Base-by-base conservation (phyloP, 2,797 vertebrate species). In the Myotis myotis region DNA sequence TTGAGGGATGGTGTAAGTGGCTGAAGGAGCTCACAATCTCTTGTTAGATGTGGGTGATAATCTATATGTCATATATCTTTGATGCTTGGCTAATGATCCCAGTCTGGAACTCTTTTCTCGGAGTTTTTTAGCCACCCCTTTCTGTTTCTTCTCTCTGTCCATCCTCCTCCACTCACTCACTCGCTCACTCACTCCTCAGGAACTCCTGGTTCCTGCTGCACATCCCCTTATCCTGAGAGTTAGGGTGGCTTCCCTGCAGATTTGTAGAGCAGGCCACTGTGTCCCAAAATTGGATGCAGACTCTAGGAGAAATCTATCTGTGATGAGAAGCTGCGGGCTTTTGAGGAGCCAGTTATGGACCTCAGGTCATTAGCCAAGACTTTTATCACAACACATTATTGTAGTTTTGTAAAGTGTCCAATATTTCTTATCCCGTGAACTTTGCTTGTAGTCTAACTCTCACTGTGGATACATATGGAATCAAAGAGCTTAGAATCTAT, bases 321-420 rank as follows among this genome's bases (percentile, higher is more conserved):
- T 92, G 55, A 80, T 30, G 38, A 78, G 41, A 88, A 82, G 17
- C 44, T 49, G 17, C 1, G 30, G 72, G 16, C 30, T 75, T 49
- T 49, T 38, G 19, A 74, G 74, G 82, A 88, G 62, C 41, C 94
- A 30, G 16, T 19, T 33, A 36, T 16, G 28, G 71, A 66, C 8
- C 38, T 76, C 17, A 55, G 64, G 23, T 36, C 23, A 89, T 60
- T 17, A 51, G 85, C 16, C 70, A 95, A 72, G 64, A 91, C 13
- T 13, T 44, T 91, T 71, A 47, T 68, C 70, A 74, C 64, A 74
- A 70, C 23, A 72, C 71, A 60, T 41, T 68, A 74, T 57, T 85
- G 12, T 38, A 51, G 53, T 78, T 96, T 91, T 85, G 47, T 51
- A 82, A 89, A 87, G 16, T 95, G 90, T 87, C 57, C 64, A 75